Base-by-base conservation (phyloP, 2,797 vertebrate genomes). In the Karalla daura region DNA sequence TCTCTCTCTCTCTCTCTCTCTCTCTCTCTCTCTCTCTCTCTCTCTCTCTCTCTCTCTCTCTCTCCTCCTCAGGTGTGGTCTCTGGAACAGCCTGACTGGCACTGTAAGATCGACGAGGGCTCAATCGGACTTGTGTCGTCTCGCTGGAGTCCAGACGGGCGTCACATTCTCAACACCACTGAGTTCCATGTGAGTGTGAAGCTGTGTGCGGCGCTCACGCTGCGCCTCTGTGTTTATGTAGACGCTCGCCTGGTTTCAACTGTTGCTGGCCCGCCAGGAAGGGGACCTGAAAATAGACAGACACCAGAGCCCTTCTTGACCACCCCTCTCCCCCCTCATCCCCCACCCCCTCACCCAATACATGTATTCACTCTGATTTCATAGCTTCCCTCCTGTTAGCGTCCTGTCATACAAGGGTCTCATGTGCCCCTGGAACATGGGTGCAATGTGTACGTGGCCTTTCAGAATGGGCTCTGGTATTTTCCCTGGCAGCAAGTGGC, bases 41-140 rank as follows among this genome's bases (percentile, higher is more conserved):
- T n/a, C n/a, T n/a, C n/a, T n/a, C n/a, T n/a, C n/a, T n/a, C n/a
- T n/a, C n/a, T n/a, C n/a, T n/a, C n/a, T n/a, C n/a, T n/a, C n/a
- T n/a, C n/a, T n/a, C n/a, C n/a, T n/a, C n/a, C n/a, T 78, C 76
- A 99, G 97, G 96, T 99, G 82, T 99, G 98, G 97, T 99, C 97
- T 63, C 83, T 99, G 10, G 97, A 99, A 80, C 96, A 98, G 93
- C 96, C 96, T 0, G 95, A 96, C 47, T 99, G 98, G 97, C 96
- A 96, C 94, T 99, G 97, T 81, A 97, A 96, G 86, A 98, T 99
- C 20, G 97, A 99, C 11, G 98, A 99, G 88, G 98, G 98, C 35
- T 99, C 97, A 0, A 97, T 98, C 0, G 98, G 98, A 59, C 92
- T 99, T 79, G 95, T 98, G 76, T 94, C 95, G 33, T 97, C 98